A percentile compares a stretch with the other conserved stretches of the same genome.
Conservation (phyloP, 2,888 invertebrate species). For the Amiota minor region DNA sequence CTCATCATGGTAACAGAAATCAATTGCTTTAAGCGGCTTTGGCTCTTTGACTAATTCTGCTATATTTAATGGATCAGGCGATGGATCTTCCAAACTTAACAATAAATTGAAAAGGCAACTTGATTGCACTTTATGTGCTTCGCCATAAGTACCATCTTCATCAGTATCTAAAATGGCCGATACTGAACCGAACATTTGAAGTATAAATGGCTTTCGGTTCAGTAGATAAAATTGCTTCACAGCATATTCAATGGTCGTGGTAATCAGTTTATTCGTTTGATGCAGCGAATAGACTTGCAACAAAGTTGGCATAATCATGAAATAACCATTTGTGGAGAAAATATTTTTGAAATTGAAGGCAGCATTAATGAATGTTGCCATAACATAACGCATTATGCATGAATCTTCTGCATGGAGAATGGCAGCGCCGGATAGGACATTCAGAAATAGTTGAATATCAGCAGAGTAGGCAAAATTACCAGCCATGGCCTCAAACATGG, state of each 20-base stretch:
- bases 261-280: constrained; percentile 95
- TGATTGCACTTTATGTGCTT: constrained; percentile 94
- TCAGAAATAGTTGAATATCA: constrained; percentile 97
- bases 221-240: constrained; percentile 98
- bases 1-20: constrained; percentile 99
- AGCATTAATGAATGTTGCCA: constrained; percentile 97
- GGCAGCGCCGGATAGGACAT: constrained; percentile 96
- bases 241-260: constrained; percentile 96
- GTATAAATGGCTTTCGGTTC: constrained; percentile 97
- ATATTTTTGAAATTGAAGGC: constrained; percentile 99
- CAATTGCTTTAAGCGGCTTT: constrained; percentile 93
- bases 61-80: constrained; percentile 94
- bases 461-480: constrained; percentile 97
- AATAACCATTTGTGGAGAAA: constrained; percentile 97
- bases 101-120: constrained; percentile 93
- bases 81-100: constrained; percentile 93
- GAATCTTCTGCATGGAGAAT: constrained; percentile 98
- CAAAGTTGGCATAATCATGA: constrained; percentile 97
- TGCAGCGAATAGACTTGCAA: constrained; percentile 97
- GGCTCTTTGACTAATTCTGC: constrained; percentile 93
- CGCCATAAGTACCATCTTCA: constrained; percentile 88
- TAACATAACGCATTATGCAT: constrained; percentile 93
- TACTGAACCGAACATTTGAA: constrained; percentile 99
- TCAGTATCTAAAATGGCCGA: constrained; percentile 96
- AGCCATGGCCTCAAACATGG: constrained; percentile 97